These are phyloP conservation scores for Turritopsis dohrnii DNA, from an alignment of 30 jellyfish, hydroid and myxozoan genomes.

Conservation along the genomic window DNA sequence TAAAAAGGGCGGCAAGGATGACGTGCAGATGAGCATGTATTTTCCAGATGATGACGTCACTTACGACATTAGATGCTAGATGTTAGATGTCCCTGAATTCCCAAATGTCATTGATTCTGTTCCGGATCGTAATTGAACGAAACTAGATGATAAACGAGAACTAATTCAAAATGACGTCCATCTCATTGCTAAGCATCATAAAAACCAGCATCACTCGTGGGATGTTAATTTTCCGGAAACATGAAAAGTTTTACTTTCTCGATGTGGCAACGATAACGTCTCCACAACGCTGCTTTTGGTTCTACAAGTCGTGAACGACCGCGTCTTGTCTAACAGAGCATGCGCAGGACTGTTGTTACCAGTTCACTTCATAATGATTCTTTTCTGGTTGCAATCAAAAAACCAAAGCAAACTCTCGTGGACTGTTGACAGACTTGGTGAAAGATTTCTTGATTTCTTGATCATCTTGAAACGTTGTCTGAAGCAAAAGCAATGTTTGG, in stretches of 20 bases:
- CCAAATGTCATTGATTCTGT: conserved; percentile 37
- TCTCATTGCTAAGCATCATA: conserved; percentile 46
- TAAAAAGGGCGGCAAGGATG: conserved; percentile 37
- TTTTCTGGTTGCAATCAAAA: conserved; percentile 74
- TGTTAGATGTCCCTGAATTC: conserved; percentile 40
- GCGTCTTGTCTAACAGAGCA: conserved; percentile 44
- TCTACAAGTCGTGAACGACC: conserved; percentile 64
- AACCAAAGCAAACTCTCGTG: conserved; percentile 59
- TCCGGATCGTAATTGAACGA: conserved; percentile 65
- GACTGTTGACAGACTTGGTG: conserved; percentile 52
- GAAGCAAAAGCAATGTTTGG: conserved; percentile 67
- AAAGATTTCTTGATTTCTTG: conserved; percentile 70
- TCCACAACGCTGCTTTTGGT: conserved; percentile 55
- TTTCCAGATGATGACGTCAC: conserved; percentile 39
- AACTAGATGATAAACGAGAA: conserved; percentile 27
- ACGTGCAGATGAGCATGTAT: conserved; percentile 30
- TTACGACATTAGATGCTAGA: conserved; percentile 56
- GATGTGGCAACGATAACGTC: conserved; percentile 52
- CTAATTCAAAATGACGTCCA: conserved; percentile 65
- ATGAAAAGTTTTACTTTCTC: conserved; percentile 50
- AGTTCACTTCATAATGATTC: conserved; percentile 55
- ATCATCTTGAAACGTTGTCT: conserved; percentile 74
- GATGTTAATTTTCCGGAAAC: conserved; percentile 60
- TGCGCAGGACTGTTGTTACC: conserved; percentile 52
- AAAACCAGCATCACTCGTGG: conserved; percentile 58